Evolutionary conservation across 2,113 vertebrate genomes (phyloP), one percentile per base, ranked within the genome.

Genomic region (Paradoxurus hermaphroditus): DNA sequence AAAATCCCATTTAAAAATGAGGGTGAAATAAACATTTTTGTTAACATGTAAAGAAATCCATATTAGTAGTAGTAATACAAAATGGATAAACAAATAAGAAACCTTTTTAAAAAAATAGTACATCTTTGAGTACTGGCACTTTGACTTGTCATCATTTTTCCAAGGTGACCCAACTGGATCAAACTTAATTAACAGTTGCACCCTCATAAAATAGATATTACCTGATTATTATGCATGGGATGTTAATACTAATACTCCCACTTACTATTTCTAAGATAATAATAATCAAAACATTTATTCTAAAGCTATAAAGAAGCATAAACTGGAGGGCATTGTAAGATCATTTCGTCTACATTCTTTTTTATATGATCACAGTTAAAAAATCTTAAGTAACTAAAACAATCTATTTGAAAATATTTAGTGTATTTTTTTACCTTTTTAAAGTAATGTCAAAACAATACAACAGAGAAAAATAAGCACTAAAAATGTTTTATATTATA

Each of bases 151-250:
- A 73, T 96, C 86, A 51, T 82, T 88, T 62, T 78, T 8, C 27
- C 49, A 96, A 95, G 88, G 78, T 97, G 91, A 97, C 77, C 44
- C 4, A 73, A 44, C 46, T 68, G 29, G 44, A 65, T 23, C 8
- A 93, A 91, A 0, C 27, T 94, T 96, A 93, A 94, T 96, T 94
- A 95, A 94, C 18, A 89, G 41, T 31, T 88, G 4, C 21, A 78
- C 75, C 46, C 21, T 93, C 91, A 97, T 94, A 97, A 97, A 95
- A 93, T 2, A 70, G 51, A 73, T 93, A 72, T 89, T 89, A 86
- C 31, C n/a, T 97, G 44, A 97, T 97, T 94, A 89, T n/a, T 94
- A 94, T 93, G 70, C 75, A 72, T 67, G 14, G 27, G 91, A 83
- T 91, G 86, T 68, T 93, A 96, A 59, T 73, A 94, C 3, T 89